A percentile compares a stretch with the other conserved stretches of the same genome.
These are phyloP conservation scores for Carassius carassius DNA, from an alignment of 2,113 vertebrate species.

Conservation along the genomic window DNA sequence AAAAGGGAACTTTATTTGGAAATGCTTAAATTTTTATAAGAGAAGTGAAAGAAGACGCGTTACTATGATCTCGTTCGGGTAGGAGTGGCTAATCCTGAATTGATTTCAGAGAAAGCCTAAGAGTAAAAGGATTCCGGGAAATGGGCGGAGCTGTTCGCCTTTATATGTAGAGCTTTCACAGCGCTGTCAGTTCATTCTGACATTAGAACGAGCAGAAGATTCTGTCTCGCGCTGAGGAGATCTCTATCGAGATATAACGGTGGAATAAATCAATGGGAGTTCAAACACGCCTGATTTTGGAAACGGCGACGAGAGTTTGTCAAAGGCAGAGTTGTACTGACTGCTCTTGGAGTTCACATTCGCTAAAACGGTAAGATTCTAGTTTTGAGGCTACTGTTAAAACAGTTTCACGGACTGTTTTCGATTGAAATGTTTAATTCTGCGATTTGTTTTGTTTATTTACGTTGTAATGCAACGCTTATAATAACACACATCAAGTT, in stretches of 20 bases:
- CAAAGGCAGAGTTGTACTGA: constrained; percentile 12
- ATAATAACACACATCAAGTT: not conserved
- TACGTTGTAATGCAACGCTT: not conserved
- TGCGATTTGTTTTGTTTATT: not conserved
- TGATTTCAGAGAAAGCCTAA: constrained; percentile 46
- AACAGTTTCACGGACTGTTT: not conserved
- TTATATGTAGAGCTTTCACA: not conserved
- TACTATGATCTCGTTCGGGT: not conserved
- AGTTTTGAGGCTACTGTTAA: not conserved
- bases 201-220: not conserved
- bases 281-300: not conserved
- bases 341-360: constrained; percentile 6
- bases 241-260: not conserved
- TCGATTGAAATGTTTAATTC: not conserved
- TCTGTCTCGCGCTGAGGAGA: not conserved
- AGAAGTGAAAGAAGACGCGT: not conserved
- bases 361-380: constrained; percentile 47
- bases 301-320: constrained; percentile 22
- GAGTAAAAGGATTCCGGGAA: constrained; percentile 55
- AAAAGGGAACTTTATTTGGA: not conserved
- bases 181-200: not conserved
- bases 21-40: not conserved
- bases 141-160: not conserved
- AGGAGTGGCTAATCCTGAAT: not conserved
- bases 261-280: constrained; percentile 47